Evolutionary conservation across 1,140 invertebrate genomes (phyloP).

Genomic region (Aphelinus atriplicis): DNA sequence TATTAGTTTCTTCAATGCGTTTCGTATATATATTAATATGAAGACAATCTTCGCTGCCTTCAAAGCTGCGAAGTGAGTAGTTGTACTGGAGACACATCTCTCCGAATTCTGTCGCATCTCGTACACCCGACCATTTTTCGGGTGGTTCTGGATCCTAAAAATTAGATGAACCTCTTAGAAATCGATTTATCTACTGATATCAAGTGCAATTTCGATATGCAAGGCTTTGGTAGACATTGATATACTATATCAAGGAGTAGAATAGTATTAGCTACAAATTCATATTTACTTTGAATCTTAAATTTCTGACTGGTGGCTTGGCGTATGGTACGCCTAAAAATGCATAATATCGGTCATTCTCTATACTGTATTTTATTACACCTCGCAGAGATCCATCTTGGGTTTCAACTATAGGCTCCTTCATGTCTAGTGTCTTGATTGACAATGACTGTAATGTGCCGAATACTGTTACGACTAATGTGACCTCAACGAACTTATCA

Average conservation of each 20-base stretch:
- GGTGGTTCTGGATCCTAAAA: slow-evolving; percentile 68
- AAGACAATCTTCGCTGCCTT: slow-evolving; percentile 78
- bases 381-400: neutral
- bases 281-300: slow-evolving; percentile 39
- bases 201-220: too few species aligned
- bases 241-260: neutral
- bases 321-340: slow-evolving; percentile 45
- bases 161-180: neutral
- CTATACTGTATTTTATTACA: neutral
- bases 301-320: slow-evolving; percentile 35
- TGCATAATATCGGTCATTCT: slow-evolving; percentile 35
- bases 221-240: neutral
- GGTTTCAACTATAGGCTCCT: neutral
- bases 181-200: neutral
- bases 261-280: neutral
- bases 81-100: slow-evolving; percentile 62
- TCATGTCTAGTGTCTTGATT: too few species aligned
- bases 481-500: too few species aligned
- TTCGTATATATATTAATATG: slow-evolving; percentile 84
- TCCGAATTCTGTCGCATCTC: slow-evolving; percentile 68
- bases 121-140: slow-evolving; percentile 67
- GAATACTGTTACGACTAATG: too few species aligned
- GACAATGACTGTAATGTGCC: too few species aligned
- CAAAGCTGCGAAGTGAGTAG: slow-evolving; percentile 6
- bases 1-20: slow-evolving; percentile 37